Evolutionary conservation across 2,113 vertebrate genomes (phyloP).

Genomic region (Upupa epops): DNA sequence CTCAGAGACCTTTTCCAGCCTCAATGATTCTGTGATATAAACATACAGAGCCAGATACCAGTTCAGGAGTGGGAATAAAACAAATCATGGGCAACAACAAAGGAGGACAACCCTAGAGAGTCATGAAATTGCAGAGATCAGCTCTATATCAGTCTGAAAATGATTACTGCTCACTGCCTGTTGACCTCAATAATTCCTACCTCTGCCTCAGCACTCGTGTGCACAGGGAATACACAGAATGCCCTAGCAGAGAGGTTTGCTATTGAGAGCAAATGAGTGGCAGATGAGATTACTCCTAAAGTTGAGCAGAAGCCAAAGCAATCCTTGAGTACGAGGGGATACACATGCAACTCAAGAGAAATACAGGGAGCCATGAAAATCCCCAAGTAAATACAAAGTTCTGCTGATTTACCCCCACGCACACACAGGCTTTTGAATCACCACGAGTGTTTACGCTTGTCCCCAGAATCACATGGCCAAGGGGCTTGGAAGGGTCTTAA

Average conservation of each 20-base stretch:
- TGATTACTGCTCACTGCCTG: background rate
- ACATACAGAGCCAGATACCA: background rate
- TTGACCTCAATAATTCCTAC: background rate
- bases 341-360: background rate
- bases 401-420: background rate
- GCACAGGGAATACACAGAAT: rapidly evolving
- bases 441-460: background rate
- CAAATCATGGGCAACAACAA: background rate
- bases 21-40: no score
- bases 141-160: background rate
- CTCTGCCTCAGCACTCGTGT: background rate
- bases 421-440: background rate
- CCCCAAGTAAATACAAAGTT: background rate
- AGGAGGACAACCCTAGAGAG: background rate
- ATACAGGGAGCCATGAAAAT: background rate
- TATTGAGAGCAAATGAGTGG: background rate
- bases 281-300: background rate
- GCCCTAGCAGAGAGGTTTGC: background rate
- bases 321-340: rapidly evolving
- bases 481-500: background rate
- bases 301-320: background rate
- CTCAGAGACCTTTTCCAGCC: no score
- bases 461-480: background rate
- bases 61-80: background rate
- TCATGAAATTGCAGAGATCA: rapidly evolving